A percentile compares a stretch with the other conserved stretches of the same genome.
Evolutionary conservation across 2,888 invertebrate genomes (phyloP).

Genomic region (Aromia moschata): DNA sequence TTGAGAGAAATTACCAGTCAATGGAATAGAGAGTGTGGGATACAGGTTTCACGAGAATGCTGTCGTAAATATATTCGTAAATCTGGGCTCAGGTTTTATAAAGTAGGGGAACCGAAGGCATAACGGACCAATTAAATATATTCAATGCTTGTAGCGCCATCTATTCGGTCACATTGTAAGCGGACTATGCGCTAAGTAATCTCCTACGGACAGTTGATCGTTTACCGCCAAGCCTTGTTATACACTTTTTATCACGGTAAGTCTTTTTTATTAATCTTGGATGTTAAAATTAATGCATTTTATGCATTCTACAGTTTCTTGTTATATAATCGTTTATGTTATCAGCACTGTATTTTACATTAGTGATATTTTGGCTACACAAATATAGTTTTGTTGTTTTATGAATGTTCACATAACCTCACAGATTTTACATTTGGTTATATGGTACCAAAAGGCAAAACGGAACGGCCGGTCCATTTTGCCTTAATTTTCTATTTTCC

Average conservation of each 20-base stretch:
- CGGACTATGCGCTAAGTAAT: not conserved
- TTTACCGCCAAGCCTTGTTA: too few species aligned
- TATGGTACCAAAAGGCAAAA: not conserved
- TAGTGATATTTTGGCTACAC: not conserved
- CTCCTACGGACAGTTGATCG: not conserved
- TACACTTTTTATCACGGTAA: too few species aligned
- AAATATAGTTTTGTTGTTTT: too few species aligned
- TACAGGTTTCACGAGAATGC: not conserved
- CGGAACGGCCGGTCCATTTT: slow-evolving; percentile 6
- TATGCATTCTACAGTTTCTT: too few species aligned
- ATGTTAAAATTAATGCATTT: not conserved
- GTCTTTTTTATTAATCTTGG: not conserved
- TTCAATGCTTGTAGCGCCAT: too few species aligned
- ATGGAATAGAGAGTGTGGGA: not conserved
- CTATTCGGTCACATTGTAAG: not conserved
- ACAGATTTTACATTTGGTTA: slow-evolving; percentile 1
- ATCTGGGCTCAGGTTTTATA: not conserved
- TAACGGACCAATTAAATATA: too few species aligned
- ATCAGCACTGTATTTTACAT: not conserved
- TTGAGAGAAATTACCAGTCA: not conserved
- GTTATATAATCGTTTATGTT: too few species aligned
- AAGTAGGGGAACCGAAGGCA: too few species aligned
- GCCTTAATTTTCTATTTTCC: slow-evolving; percentile 4
- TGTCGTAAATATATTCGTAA: not conserved
- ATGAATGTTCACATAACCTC: slow-evolving; percentile 2